phyloP scores from a whole-genome alignment of 2,797 vertebrate species.

The Acestrorhynchus altus region DNA sequence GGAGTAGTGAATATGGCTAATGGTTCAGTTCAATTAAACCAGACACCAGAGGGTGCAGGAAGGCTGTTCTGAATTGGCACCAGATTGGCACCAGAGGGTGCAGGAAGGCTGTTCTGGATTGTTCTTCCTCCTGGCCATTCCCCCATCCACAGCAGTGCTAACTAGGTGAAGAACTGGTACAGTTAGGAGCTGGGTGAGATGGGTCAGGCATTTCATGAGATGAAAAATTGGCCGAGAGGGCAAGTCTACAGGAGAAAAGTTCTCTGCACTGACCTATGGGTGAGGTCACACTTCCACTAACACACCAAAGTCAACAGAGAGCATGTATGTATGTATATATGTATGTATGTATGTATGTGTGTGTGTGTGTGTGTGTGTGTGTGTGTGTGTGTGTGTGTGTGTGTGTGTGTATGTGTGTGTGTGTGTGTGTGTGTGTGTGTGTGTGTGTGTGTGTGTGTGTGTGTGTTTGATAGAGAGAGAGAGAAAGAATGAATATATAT shows the following conservation, averaged over 20 bases:
- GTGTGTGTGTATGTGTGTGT: conserved; percentile 24
- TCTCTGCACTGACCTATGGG: conserved; percentile 18
- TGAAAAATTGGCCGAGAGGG: not conserved
- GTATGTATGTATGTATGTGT: not conserved
- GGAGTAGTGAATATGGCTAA: too few relatives aligned
- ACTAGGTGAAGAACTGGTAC: too few relatives aligned
- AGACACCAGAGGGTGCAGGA: too few relatives aligned
- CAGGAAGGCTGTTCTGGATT: too few relatives aligned
- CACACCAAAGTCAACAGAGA: not conserved
- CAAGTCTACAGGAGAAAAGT: not conserved
- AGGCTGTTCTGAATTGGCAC: too few relatives aligned
- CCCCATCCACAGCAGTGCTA: too few relatives aligned
- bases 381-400: conserved; percentile 1
- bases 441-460: not conserved
- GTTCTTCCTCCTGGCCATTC: too few relatives aligned
- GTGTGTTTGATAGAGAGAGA: too few relatives aligned
- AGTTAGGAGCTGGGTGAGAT: too few relatives aligned
- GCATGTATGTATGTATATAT: not conserved
- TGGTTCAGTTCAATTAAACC: too few relatives aligned
- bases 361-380: not conserved
- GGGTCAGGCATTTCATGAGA: not conserved
- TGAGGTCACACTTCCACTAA: not conserved
- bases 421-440: conserved; percentile 9
- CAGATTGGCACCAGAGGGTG: too few relatives aligned
- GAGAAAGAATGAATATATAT: too few relatives aligned